Percentiles rank a stretch among this genome's conserved stretches.
phyloP scores from a whole-genome alignment of 2,888 invertebrate species.

The Hirtodrosophila confusa region DNA sequence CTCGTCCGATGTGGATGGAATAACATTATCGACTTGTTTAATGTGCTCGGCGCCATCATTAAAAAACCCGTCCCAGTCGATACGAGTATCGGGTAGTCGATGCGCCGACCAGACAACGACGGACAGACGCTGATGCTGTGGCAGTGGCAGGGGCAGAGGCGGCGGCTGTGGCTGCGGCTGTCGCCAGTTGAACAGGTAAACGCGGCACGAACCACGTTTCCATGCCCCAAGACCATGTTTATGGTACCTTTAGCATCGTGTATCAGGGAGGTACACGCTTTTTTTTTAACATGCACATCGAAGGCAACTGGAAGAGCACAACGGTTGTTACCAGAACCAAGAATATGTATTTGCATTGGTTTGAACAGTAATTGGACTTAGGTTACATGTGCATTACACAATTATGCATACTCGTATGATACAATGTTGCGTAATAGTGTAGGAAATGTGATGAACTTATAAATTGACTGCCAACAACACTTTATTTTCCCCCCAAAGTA shows the following conservation, averaged over 20 bases:
- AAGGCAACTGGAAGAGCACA: slow-evolving; percentile 24
- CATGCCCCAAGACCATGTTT: slow-evolving; percentile 41
- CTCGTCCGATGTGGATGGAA: slow-evolving; percentile 64
- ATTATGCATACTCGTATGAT: too few species aligned
- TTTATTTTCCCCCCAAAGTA: too few species aligned
- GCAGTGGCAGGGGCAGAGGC: neutral
- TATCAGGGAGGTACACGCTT: slow-evolving; percentile 39
- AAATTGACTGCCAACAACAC: too few species aligned
- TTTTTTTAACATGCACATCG: slow-evolving; percentile 30
- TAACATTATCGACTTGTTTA: slow-evolving; percentile 73
- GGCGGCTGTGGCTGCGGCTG: slow-evolving; percentile 12
- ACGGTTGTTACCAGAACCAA: slow-evolving; percentile 24
- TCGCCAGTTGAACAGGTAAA: slow-evolving; percentile 53
- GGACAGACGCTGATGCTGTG: slow-evolving; percentile 30
- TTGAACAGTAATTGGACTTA: slow-evolving; percentile 16
- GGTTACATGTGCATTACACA: neutral
- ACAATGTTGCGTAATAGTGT: neutral
- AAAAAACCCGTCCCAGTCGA: slow-evolving; percentile 66
- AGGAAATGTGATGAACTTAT: too few species aligned
- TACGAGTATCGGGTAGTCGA: slow-evolving; percentile 47
- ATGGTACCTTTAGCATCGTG: slow-evolving; percentile 36
- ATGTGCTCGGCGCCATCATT: slow-evolving; percentile 77
- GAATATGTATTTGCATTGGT: slow-evolving; percentile 7
- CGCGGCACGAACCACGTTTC: slow-evolving; percentile 50
- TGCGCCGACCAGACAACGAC: slow-evolving; percentile 40